These are phyloP conservation scores for Sphaerodactylus townsendi DNA, from an alignment of 2,113 vertebrate species.

Conservation along the genomic window DNA sequence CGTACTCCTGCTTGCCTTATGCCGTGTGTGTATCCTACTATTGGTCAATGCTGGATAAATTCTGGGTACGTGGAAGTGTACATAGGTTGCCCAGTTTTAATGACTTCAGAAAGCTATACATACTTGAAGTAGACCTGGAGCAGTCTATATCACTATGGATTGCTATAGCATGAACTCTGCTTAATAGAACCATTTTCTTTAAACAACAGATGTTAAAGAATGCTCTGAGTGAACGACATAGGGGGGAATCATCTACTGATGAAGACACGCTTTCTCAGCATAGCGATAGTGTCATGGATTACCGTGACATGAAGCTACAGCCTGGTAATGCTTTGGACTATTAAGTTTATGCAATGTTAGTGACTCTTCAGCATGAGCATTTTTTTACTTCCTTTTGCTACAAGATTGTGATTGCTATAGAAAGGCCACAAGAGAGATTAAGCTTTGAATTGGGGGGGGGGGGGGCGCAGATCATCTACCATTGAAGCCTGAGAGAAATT, in stretches of 20 bases:
- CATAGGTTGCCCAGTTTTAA: neutral
- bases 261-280: conserved; percentile 84
- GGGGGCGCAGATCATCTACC: neutral
- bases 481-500: too few species aligned
- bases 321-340: conserved; percentile 68
- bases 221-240: conserved; percentile 73
- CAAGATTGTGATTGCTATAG: neutral
- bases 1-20: neutral
- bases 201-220: conserved; percentile 85
- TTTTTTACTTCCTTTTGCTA: neutral
- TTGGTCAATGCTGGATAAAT: neutral
- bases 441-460: too few species aligned
- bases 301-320: conserved; percentile 55
- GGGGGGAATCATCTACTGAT: conserved; percentile 66
- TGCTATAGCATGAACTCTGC: conserved; percentile 31
- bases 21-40: neutral
- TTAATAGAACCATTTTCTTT: conserved; percentile 31
- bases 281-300: conserved; percentile 85
- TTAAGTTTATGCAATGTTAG: neutral
- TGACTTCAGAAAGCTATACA: neutral
- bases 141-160: neutral
- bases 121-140: neutral
- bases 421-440: neutral
- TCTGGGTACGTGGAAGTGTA: neutral
- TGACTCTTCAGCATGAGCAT: neutral